Conservation (phyloP, 2,113 vertebrate species). For the Forbesichthys agassizii region DNA sequence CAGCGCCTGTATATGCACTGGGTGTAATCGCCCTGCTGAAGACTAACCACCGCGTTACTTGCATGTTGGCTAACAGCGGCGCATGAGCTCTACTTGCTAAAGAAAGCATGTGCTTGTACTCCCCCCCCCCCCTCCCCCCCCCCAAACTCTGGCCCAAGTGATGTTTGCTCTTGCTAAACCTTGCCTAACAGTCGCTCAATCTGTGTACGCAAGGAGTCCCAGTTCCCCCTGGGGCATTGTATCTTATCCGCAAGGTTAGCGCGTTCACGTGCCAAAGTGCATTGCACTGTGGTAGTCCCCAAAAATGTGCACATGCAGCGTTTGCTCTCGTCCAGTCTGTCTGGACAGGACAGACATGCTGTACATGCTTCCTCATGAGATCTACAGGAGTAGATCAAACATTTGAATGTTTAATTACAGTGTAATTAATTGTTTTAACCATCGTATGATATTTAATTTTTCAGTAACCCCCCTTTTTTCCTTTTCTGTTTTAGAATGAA, state of each 20-base stretch:
- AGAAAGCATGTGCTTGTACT: constrained; percentile 37
- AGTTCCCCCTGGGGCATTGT: constrained; percentile 9
- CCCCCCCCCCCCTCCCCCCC: background rate
- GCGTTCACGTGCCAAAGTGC: constrained; percentile 24
- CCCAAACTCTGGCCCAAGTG: constrained; percentile 11
- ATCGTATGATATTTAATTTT: constrained; percentile 71
- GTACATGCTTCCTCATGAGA: background rate
- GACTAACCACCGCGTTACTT: constrained; percentile 21
- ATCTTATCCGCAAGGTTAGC: background rate
- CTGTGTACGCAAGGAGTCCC: constrained; percentile 3
- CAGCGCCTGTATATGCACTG: constrained; percentile 22
- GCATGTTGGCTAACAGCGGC: constrained; percentile 50
- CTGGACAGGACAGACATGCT: no score
- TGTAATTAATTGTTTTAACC: constrained; percentile 64
- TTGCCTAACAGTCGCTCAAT: constrained; percentile 3
- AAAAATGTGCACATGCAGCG: no score
- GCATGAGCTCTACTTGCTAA: constrained; percentile 35
- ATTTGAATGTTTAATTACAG: constrained; percentile 19
- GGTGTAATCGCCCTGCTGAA: constrained; percentile 18
- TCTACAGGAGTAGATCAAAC: background rate
- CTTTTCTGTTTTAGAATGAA: constrained; percentile 81
- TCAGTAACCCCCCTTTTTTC: constrained; percentile 66
- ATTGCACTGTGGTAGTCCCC: constrained; percentile 37
- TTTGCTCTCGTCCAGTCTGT: no score
- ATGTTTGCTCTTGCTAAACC: constrained; percentile 3